Evolutionary conservation across 2,888 invertebrate genomes (phyloP), one percentile per base, ranked within the genome.

Genomic region (Ophraella communa): DNA sequence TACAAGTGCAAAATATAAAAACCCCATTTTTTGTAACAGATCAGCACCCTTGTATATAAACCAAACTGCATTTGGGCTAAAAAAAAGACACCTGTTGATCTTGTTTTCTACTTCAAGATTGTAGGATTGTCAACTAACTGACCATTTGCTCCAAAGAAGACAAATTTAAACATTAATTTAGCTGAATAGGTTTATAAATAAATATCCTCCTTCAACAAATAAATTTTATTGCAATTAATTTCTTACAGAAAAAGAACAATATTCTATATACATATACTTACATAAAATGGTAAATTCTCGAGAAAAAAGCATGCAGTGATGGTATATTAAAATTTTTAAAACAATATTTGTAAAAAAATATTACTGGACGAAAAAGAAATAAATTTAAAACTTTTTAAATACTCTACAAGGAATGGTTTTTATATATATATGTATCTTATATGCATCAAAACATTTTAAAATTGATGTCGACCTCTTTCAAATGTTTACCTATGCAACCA

Each of bases 221-320:
- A 59, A 39, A 59, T 59, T 59, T 59, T 59, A 59, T 51, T 59
- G 59, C 59, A 57, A 33, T 51, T 39, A 14, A 59, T 17, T 47
- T 58, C 39, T 59, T 51, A 59, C 59, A 59, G 39, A 39, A 39
- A 51, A 58, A 44, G 17, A 49, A 23, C 10, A 55, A 21, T 42
- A 14, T 20, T 49, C 42, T 59, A 59, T 59, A 47, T 59, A 59
- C 59, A 59, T 59, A 52, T 59, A 59, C 45, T 24, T 45, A 56
- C 18, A 45, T 45, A 56, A 45, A 24, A 23, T 20, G 24, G 27
- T 44, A 24, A 10, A 44, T 44, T 27, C 44, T 27, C 17, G 10
- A 20, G 17, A 55, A 55, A 55, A 49, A 54, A 21, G n/a, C 11
- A 14, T 4, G 20, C 11, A 44, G 1, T 11, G 18, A 21, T 55